phyloP scores from a whole-genome alignment of 2,113 vertebrate genomes.

The pig (Sus scrofa) region DNA sequence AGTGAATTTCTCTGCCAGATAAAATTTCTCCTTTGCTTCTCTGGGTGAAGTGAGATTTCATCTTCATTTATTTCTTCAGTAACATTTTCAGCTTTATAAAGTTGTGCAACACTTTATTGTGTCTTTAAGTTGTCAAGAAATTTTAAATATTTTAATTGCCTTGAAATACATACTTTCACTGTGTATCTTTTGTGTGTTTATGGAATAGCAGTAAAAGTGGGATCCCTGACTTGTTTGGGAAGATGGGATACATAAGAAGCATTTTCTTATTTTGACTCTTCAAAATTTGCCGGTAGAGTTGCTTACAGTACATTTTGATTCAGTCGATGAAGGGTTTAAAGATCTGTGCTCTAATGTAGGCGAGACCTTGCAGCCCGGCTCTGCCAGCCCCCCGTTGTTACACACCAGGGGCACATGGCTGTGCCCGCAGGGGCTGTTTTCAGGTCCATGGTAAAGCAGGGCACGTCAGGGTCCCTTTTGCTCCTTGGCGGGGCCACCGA shows the following conservation, averaged over 20 bases:
- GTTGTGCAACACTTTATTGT: background rate
- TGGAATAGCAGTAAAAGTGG: background rate
- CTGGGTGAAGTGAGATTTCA: background rate
- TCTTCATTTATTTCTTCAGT: slow-evolving; percentile 10
- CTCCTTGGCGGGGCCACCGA: background rate
- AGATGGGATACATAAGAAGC: background rate
- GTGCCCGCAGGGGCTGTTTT: background rate
- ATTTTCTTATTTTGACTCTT: slow-evolving; percentile 51
- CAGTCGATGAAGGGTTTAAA: background rate
- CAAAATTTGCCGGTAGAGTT: background rate
- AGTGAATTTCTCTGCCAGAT: background rate
- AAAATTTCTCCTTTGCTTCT: background rate
- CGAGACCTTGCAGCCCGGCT: background rate
- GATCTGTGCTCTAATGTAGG: background rate
- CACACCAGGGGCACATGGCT: no score
- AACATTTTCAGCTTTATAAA: slow-evolving; percentile 14
- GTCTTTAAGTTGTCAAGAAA: slow-evolving; percentile 41
- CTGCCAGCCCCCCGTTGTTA: background rate
- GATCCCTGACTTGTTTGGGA: slow-evolving; percentile 9
- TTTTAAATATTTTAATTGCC: slow-evolving; percentile 11
- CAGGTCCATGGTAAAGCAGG: background rate
- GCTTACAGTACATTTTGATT: background rate
- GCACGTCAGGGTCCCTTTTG: background rate
- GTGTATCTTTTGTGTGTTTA: background rate
- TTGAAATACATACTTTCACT: background rate